These are phyloP conservation scores for Atta colombica DNA, from an alignment of 1,140 invertebrate genomes.

Conservation along the genomic window DNA sequence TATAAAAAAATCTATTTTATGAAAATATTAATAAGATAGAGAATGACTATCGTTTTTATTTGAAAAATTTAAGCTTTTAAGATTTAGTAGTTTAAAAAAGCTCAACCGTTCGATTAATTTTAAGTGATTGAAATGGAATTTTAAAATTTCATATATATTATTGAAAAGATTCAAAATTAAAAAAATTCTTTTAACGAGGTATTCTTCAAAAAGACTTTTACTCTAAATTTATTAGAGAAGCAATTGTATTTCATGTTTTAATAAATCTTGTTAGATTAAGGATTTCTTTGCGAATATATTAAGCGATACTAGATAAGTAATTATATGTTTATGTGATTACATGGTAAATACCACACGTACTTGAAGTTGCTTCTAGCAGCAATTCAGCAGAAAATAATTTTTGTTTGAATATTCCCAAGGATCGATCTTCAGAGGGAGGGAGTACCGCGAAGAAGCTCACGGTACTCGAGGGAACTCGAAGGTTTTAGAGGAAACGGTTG, in stretches of 20 bases:
- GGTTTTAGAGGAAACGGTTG: constrained; percentile 82
- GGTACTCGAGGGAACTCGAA: constrained; percentile 76
- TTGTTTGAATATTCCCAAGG: constrained; percentile 71
- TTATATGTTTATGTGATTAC: constrained; percentile 32
- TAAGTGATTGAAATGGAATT: neutral
- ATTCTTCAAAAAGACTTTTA: neutral
- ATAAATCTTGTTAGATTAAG: neutral
- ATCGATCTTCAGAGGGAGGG: constrained; percentile 63
- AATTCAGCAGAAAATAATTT: constrained; percentile 72
- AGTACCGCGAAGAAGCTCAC: constrained; percentile 65
- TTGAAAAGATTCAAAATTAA: neutral
- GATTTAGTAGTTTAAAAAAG: neutral
- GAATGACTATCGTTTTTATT: neutral
- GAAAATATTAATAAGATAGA: neutral
- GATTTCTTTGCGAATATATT: constrained; percentile 13
- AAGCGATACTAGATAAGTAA: constrained; percentile 26
- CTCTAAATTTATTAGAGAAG: neutral
- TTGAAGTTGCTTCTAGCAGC: constrained; percentile 65
- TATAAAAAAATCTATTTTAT: neutral
- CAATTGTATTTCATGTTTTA: neutral
- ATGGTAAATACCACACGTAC: constrained; percentile 1
- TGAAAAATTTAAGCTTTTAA: neutral
- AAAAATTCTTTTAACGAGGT: neutral
- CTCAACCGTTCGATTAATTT: neutral
- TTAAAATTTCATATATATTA: neutral